These are phyloP conservation scores for Fulmarus glacialis DNA, from an alignment of 2,113 vertebrate species.

Conservation along the genomic window DNA sequence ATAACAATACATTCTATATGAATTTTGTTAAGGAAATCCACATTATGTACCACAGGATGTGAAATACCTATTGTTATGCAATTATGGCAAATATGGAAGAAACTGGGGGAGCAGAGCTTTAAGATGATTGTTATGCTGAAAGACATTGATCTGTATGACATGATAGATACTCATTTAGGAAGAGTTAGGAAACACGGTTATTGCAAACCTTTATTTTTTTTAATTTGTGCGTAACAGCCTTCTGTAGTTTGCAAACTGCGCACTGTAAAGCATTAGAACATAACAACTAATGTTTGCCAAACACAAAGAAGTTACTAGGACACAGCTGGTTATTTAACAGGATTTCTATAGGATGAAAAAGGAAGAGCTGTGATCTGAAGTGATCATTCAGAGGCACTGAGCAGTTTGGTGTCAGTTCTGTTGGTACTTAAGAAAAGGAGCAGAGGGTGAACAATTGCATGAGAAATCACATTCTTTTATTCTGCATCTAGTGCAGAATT, in stretches of 20 bases:
- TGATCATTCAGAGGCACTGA: background rate
- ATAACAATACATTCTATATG: background rate
- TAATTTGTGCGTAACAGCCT: background rate
- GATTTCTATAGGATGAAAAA: background rate
- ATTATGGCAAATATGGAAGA: background rate
- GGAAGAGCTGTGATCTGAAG: background rate
- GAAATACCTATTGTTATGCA: background rate
- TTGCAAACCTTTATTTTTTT: background rate
- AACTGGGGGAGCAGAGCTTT: background rate
- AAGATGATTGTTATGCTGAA: background rate
- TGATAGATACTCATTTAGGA: background rate
- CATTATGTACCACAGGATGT: background rate
- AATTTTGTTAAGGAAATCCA: background rate
- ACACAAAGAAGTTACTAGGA: background rate
- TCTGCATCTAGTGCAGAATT: background rate
- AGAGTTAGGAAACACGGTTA: background rate
- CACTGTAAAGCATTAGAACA: background rate
- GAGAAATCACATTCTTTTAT: background rate
- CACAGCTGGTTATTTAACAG: background rate
- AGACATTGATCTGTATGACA: background rate
- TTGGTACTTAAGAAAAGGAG: background rate
- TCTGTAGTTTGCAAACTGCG: background rate
- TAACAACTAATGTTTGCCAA: background rate
- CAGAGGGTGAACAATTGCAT: background rate
- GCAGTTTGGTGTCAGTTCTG: background rate